These are phyloP conservation scores for Sarcophilus harrisii DNA, from an alignment of 2,797 vertebrate species.

Conservation along the genomic window DNA sequence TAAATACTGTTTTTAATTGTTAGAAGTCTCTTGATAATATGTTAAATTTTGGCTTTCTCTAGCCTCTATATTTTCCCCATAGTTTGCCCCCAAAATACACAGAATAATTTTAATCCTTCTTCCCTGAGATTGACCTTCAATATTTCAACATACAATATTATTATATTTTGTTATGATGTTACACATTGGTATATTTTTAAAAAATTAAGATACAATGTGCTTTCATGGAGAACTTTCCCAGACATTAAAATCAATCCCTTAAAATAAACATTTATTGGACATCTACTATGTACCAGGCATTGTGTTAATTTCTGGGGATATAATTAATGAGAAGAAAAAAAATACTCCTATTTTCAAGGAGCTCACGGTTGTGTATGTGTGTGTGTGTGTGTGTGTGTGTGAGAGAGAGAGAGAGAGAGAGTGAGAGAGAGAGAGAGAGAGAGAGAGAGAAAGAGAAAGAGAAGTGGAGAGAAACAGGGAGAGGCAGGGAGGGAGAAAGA, in stretches of 20 bases:
- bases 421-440: no score
- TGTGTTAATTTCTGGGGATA: neutral
- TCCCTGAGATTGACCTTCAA: neutral
- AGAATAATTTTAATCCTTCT: neutral
- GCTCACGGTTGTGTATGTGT: neutral
- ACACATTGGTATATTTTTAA: neutral
- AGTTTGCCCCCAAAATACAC: neutral
- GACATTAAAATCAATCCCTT: neutral
- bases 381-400: no score
- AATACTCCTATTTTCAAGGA: neutral
- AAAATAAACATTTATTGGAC: neutral
- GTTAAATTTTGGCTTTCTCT: neutral
- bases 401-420: no score
- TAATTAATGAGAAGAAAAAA: neutral
- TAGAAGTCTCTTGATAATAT: neutral
- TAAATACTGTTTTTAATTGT: neutral
- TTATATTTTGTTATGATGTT: neutral
- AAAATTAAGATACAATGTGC: neutral
- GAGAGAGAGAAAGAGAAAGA: no score
- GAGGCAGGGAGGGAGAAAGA: accelerated
- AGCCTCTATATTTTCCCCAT: neutral
- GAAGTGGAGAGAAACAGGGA: no score
- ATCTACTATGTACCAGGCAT: neutral
- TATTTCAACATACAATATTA: neutral
- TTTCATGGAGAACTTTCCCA: neutral